A percentile compares a stretch with the other conserved stretches of the same genome.
phyloP scores from a whole-genome alignment of 2,888 invertebrate species.

The Ectropis crepuscularia region DNA sequence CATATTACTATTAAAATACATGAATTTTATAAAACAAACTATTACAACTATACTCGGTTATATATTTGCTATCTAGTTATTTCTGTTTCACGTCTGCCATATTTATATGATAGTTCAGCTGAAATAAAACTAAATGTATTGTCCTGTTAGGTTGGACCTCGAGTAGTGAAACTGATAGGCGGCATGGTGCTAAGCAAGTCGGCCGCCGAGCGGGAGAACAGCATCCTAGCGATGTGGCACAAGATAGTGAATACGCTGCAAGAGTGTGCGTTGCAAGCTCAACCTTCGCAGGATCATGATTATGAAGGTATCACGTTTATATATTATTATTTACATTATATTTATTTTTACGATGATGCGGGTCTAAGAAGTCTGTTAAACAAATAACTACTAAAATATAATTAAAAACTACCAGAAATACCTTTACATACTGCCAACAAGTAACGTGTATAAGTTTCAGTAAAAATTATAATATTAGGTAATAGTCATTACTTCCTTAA shows the following conservation, averaged over 20 bases:
- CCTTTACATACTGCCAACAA: no score
- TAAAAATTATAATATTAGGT: no score
- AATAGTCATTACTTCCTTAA: not conserved
- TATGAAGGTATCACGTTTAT: conserved; percentile 85
- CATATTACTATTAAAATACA: no score
- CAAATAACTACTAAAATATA: no score
- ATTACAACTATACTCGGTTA: no score
- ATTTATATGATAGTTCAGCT: no score
- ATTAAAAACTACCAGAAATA: no score
- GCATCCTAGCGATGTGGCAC: conserved; percentile 96
- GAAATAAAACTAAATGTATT: not conserved
- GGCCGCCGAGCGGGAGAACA: conserved; percentile 94
- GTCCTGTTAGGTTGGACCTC: conserved; percentile 88
- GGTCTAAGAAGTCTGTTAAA: not conserved
- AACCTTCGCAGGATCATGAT: conserved; percentile 87
- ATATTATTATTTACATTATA: not conserved
- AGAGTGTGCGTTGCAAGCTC: conserved; percentile 90
- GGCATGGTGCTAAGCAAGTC: conserved; percentile 93
- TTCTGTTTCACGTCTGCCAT: no score
- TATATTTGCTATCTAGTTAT: no score
- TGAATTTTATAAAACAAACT: no score
- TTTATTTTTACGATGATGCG: not conserved
- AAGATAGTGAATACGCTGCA: conserved; percentile 94
- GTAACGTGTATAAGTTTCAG: no score
- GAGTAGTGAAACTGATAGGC: conserved; percentile 88